phyloP scores from a whole-genome alignment of 2,888 invertebrate genomes.

The Hermaeophaga mercurialis region DNA sequence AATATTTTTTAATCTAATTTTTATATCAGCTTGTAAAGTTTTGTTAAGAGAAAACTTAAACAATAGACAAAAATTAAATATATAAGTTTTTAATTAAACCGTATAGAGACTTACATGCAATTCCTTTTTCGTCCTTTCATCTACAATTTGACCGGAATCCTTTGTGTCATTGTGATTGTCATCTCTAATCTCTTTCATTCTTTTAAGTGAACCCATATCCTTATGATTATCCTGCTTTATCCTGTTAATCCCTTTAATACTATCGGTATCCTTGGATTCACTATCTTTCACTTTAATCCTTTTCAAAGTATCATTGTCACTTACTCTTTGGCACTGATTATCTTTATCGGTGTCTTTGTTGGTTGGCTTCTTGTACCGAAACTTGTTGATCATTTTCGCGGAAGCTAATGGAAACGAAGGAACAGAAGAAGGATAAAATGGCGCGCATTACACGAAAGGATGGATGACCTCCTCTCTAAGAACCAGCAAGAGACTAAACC shows the following conservation, averaged over 20 bases:
- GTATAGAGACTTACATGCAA: constrained; percentile 29
- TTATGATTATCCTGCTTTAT: not conserved
- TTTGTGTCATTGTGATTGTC: not conserved
- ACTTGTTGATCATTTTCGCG: constrained; percentile 53
- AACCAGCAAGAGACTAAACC: constrained; percentile 22
- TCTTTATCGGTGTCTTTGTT: constrained; percentile 34
- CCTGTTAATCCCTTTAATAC: constrained; percentile 10
- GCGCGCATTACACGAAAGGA: constrained; percentile 22
- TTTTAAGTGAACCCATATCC: constrained; percentile 7
- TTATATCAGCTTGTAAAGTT: too few species aligned
- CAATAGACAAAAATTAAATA: too few species aligned
- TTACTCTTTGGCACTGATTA: constrained; percentile 22
- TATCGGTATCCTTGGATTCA: constrained; percentile 14
- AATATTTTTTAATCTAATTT: too few species aligned
- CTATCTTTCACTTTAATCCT: constrained; percentile 21
- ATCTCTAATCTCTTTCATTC: constrained; percentile 1
- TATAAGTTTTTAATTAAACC: too few species aligned
- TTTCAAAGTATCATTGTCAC: constrained; percentile 29
- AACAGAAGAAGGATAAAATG: constrained; percentile 17
- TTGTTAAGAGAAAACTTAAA: too few species aligned
- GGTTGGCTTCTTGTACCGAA: constrained; percentile 53
- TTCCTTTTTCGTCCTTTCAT: constrained; percentile 30
- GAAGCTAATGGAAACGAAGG: constrained; percentile 10
- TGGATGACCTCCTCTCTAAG: constrained; percentile 40
- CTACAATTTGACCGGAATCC: constrained; percentile 24